Evolutionary conservation across 2,888 invertebrate species (phyloP), one percentile per base, ranked within the genome.

Genomic region (Synergus umbraculus): DNA sequence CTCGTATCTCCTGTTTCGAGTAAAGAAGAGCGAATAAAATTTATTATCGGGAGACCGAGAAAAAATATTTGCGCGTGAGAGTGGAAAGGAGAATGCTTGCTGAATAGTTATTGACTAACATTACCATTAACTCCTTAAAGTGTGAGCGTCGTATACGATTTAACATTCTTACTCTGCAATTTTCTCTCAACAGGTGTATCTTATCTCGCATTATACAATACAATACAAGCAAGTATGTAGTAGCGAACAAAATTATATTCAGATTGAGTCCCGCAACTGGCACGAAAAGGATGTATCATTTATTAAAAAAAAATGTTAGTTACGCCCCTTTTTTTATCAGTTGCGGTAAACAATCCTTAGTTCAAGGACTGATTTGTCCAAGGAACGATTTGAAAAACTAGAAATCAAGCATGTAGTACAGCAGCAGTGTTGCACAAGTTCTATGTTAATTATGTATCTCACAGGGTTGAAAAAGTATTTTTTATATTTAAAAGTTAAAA

Each of bases 81-180:
- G 60, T 76, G 58, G 54, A 73, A 54, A 22, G 29, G n/a, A 49
- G 37, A 69, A 73, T 73, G 73, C 54, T 73, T 58, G 18, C 73
- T 10, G 54, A 54, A 29, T 73, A 49, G 43, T 44, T 66, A 73
- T 54, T 54, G 15, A 54, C 54, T 58, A 73, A 73, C 54, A 73
- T 73, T 73, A 58, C n/a, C n/a, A 73, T 54, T 77, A 81, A 64
- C 76, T 81, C 58, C 79, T 69, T 79, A 76, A 76, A 79, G 81
- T 81, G 80, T 80, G 81, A 79, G 83, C 81, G 69, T 77, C 82
- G 84, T 85, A 82, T 85, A 84, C 82, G 84, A 86, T 54, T 82
- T 83, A 81, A 79, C 80, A 86, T 84, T 82, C 80, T 78, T 79
- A 78, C 77, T 81, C 73, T 41, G 54, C 18, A 73, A 73, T 73